These are phyloP conservation scores for Cryptotermes secundus DNA, from an alignment of 1,140 invertebrate genomes.

Conservation along the genomic window DNA sequence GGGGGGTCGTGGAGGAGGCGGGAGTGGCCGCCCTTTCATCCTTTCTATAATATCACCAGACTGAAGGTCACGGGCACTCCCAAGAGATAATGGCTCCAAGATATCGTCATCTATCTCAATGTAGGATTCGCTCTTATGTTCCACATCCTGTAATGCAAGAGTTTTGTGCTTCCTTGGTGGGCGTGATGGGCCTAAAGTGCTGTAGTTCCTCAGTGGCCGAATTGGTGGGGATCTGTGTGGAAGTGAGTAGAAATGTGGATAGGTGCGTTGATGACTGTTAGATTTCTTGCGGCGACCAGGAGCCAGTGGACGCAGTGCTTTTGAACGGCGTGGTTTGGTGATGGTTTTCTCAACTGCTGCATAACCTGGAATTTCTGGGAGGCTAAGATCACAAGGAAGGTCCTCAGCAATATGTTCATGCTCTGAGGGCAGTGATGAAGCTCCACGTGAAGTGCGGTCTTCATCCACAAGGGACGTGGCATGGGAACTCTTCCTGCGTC, in stretches of 20 bases:
- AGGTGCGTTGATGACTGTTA: background rate
- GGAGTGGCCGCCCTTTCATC: conserved; percentile 77
- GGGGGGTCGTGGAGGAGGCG: conserved; percentile 77
- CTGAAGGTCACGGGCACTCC: conserved; percentile 55
- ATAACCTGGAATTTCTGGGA: conserved; percentile 52
- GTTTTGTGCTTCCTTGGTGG: conserved; percentile 54
- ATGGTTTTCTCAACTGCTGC: conserved; percentile 57
- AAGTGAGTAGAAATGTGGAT: conserved; percentile 54
- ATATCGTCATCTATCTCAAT: conserved; percentile 37
- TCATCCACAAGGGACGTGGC: conserved; percentile 58
- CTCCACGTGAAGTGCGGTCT: conserved; percentile 67
- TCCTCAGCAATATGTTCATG: conserved; percentile 10
- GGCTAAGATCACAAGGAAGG: background rate
- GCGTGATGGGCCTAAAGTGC: conserved; percentile 61
- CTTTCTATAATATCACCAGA: conserved; percentile 71
- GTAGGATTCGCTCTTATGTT: conserved; percentile 29
- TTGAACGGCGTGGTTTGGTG: conserved; percentile 27
- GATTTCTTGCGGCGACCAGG: conserved; percentile 25
- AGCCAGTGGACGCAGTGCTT: conserved; percentile 23
- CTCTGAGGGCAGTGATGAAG: conserved; percentile 57
- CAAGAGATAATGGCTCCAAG: conserved; percentile 21
- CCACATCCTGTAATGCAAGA: conserved; percentile 39
- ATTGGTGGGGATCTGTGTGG: conserved; percentile 47
- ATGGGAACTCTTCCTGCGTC: conserved; percentile 51
- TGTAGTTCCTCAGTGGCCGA: conserved; percentile 64